These are phyloP conservation scores for Paratrypauchen microcephalus DNA, from an alignment of 2,797 vertebrate genomes.

Conservation along the genomic window DNA sequence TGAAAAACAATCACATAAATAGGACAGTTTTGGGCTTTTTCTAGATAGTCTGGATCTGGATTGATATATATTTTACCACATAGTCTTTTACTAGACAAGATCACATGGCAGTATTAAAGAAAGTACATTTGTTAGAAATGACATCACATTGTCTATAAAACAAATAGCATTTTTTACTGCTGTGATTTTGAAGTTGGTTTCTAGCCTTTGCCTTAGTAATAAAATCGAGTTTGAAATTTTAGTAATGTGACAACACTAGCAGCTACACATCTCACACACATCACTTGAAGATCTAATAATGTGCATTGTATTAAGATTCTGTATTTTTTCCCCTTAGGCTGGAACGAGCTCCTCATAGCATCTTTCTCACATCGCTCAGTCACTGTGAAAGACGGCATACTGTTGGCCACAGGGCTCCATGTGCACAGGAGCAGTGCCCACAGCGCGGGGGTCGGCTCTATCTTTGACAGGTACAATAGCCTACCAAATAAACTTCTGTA, in stretches of 20 bases:
- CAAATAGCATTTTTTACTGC: background rate
- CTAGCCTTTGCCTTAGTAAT: background rate
- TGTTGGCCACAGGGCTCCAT: conserved; percentile 91
- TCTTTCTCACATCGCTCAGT: conserved; percentile 96
- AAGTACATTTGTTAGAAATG: background rate
- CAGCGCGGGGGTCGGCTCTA: conserved; percentile 94
- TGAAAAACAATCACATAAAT: background rate
- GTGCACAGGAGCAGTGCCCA: conserved; percentile 95
- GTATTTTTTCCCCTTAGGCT: conserved; percentile 65
- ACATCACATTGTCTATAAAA: background rate
- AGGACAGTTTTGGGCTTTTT: background rate
- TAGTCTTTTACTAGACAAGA: background rate
- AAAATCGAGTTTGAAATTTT: background rate
- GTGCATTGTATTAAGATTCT: background rate
- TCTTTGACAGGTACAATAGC: conserved; percentile 88
- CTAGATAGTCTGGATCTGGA: background rate
- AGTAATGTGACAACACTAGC: too few relatives aligned
- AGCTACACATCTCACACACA: background rate
- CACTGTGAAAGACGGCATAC: conserved; percentile 92
- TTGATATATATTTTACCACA: background rate
- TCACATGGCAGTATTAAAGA: background rate
- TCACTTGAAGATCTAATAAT: background rate
- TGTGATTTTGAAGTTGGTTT: background rate
- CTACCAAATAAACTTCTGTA: background rate
- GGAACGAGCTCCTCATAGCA: conserved; percentile 96